These are phyloP conservation scores for Lepilemur septentrionalis DNA, from an alignment of 2,797 vertebrate genomes.

Conservation along the genomic window DNA sequence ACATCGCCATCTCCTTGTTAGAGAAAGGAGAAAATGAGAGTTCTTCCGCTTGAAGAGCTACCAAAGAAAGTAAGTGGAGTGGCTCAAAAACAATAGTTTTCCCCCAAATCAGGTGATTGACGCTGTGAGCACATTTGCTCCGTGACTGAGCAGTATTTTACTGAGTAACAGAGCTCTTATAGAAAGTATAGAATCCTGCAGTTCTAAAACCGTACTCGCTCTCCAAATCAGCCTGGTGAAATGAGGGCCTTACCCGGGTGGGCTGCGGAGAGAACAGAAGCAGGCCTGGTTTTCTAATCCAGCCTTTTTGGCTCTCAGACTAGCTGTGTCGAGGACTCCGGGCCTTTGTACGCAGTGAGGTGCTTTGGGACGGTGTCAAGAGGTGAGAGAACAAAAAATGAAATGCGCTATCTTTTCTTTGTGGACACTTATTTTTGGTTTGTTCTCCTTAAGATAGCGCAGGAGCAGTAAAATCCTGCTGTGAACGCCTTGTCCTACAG, in stretches of 20 bases:
- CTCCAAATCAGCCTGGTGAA: neutral
- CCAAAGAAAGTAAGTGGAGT: neutral
- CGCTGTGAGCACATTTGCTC: neutral
- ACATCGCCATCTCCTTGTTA: neutral
- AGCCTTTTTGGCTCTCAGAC: neutral
- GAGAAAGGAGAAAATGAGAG: conserved; percentile 21
- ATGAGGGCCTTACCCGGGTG: neutral
- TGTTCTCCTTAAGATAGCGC: neutral
- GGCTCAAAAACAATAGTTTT: neutral
- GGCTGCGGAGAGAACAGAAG: neutral
- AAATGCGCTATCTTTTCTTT: neutral
- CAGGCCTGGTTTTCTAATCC: neutral
- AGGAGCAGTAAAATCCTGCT: neutral
- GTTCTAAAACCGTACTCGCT: neutral
- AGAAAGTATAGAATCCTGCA: neutral
- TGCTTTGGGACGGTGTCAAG: neutral
- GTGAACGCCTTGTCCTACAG: neutral
- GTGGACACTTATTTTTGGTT: neutral
- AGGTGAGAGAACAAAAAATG: neutral
- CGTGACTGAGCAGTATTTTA: neutral
- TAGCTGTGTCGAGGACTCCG: neutral
- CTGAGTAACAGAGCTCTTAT: neutral
- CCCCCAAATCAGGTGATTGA: neutral
- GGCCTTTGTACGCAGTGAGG: neutral
- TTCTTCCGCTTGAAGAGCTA: neutral